phyloP scores from a whole-genome alignment of 2,113 vertebrate genomes.

The Stercorarius parasiticus region DNA sequence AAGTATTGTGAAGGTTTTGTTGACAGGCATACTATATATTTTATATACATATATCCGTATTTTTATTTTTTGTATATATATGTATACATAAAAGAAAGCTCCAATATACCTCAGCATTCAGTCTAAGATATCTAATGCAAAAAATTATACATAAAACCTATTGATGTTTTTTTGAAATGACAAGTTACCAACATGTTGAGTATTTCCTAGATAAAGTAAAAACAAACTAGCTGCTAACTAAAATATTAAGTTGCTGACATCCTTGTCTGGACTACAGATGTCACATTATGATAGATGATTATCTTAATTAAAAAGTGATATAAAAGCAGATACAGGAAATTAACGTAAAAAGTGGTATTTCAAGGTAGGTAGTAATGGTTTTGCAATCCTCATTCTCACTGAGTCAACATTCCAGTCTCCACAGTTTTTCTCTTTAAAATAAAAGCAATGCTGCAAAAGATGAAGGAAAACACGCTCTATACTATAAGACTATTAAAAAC shows the following conservation, averaged over 20 bases:
- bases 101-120: background rate
- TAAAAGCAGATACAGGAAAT: background rate
- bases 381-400: background rate
- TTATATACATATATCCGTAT: background rate
- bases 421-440: background rate
- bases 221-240: background rate
- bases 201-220: background rate
- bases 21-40: background rate
- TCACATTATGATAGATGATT: background rate
- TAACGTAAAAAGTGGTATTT: background rate
- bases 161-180: background rate
- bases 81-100: no score
- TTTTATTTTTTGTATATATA: background rate
- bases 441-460: background rate
- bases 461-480: background rate
- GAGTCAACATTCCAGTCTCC: background rate
- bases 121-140: background rate
- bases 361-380: background rate
- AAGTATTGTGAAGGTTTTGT: background rate
- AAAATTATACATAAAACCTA: background rate
- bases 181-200: background rate
- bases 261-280: background rate
- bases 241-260: background rate
- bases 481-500: background rate
- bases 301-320: background rate